Evolutionary conservation across 2,113 vertebrate species (phyloP).

Genomic region (Hippocampus abdominalis): DNA sequence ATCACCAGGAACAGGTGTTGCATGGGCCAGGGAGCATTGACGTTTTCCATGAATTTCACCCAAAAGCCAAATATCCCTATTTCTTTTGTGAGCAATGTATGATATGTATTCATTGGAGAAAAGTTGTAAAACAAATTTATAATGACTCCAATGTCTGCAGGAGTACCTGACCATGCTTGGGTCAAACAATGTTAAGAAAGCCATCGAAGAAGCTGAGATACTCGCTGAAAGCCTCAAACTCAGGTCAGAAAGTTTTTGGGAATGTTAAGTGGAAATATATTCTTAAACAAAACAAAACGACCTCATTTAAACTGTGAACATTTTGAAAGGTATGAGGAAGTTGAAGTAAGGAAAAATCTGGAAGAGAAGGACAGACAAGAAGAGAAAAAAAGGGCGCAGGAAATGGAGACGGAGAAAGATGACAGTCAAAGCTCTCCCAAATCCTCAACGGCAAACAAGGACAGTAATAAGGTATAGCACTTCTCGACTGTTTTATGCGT

Average conservation of each 20-base stretch:
- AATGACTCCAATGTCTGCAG: constrained; percentile 56
- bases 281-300: background rate
- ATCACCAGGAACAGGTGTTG: too few species aligned
- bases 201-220: constrained; percentile 95
- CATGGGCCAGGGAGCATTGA: too few species aligned
- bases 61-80: too few species aligned
- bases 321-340: constrained; percentile 88
- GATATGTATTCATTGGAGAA: background rate
- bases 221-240: constrained; percentile 96
- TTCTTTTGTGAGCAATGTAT: too few species aligned
- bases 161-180: constrained; percentile 90
- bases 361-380: constrained; percentile 88
- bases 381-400: constrained; percentile 80
- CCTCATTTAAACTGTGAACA: background rate
- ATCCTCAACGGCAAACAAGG: constrained; percentile 66
- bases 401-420: constrained; percentile 67
- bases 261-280: background rate
- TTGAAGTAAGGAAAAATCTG: constrained; percentile 91
- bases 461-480: constrained; percentile 71
- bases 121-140: too few species aligned
- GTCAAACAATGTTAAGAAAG: constrained; percentile 87
- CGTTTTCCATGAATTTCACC: too few species aligned
- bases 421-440: constrained; percentile 68
- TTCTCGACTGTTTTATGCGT: too few species aligned
- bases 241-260: constrained; percentile 53